Evolutionary conservation across 2,113 vertebrate genomes (phyloP).

Genomic region (Pontoporia blainvillei): DNA sequence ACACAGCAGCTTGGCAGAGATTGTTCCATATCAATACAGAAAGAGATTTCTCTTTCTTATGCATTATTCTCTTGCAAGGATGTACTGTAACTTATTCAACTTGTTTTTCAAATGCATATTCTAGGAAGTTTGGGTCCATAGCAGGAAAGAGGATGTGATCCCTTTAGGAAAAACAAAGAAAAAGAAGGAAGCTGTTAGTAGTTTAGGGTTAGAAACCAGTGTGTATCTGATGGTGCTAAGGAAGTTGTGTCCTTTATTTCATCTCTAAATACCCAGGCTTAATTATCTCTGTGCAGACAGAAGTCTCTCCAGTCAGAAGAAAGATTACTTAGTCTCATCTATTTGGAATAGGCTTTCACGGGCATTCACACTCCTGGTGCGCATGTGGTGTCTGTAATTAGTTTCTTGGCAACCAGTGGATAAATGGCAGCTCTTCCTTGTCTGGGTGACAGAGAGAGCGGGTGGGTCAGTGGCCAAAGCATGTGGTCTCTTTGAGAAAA

Average conservation of each 20-base stretch:
- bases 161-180: not conserved
- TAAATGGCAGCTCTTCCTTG: not conserved
- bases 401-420: not conserved
- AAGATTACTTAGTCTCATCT: not conserved
- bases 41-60: not conserved
- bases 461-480: not conserved
- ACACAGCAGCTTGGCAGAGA: not conserved
- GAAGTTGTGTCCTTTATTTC: slow-evolving; percentile 43
- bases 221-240: slow-evolving; percentile 63
- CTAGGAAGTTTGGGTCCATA: not conserved
- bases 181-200: not conserved
- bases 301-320: not conserved
- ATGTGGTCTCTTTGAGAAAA: not conserved
- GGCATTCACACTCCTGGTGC: not conserved
- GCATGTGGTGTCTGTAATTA: not conserved
- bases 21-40: not conserved
- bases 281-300: not conserved
- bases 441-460: not conserved
- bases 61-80: not conserved
- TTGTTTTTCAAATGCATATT: slow-evolving; percentile 30
- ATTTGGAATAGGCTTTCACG: not conserved
- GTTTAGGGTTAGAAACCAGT: not conserved
- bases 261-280: not conserved
- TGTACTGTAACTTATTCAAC: not conserved
- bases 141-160: slow-evolving; percentile 48